phyloP scores from a whole-genome alignment of 2,797 vertebrate species.

The Sus cebifrons region DNA sequence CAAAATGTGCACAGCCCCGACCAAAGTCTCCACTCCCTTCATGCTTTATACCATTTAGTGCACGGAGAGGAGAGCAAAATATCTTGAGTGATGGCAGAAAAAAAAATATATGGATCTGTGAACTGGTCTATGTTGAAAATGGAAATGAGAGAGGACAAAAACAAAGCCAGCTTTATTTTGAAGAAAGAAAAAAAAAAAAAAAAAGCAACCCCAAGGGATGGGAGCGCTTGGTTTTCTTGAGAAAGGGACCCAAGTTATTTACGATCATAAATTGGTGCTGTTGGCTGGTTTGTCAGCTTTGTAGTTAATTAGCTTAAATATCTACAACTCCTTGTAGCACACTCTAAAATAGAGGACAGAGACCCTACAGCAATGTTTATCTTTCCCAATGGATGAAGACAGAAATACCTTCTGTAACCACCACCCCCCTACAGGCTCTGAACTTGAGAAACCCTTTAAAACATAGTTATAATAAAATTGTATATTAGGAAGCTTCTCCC shows the following conservation, averaged over 20 bases:
- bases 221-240: background rate
- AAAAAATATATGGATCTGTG: constrained; percentile 36
- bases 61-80: constrained; percentile 80
- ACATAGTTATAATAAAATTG: background rate
- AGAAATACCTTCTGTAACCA: background rate
- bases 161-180: constrained; percentile 78
- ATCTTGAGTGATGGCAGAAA: constrained; percentile 84
- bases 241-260: background rate
- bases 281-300: background rate
- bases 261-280: background rate
- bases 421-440: background rate
- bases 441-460: constrained; percentile 4
- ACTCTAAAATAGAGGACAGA: background rate
- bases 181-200: no score
- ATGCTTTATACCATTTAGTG: constrained; percentile 61
- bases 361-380: background rate
- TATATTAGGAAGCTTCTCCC: background rate
- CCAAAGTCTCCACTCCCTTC: constrained; percentile 35
- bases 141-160: constrained; percentile 82
- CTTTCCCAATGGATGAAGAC: background rate
- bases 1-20: constrained; percentile 87
- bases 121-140: constrained; percentile 70
- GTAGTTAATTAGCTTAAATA: background rate
- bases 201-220: constrained; percentile 15
- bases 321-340: background rate